Percentiles rank a stretch among this genome's conserved stretches.
phyloP scores from a whole-genome alignment of 1,140 invertebrate species.

The Atta texana region DNA sequence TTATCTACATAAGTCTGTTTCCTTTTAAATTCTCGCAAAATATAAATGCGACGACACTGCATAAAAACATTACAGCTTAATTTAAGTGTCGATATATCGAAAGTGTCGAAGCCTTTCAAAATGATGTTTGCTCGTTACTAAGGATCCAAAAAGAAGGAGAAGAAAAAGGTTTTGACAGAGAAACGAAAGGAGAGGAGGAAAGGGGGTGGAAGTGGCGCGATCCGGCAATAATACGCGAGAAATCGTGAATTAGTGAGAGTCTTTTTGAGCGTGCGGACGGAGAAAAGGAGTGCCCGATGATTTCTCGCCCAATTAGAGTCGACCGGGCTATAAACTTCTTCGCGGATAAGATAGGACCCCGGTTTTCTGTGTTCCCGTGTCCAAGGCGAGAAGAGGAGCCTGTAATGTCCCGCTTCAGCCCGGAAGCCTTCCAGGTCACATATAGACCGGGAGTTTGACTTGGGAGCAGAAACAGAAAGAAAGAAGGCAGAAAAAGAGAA shows the following conservation, averaged over 20 bases:
- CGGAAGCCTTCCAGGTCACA: constrained; percentile 81
- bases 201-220: constrained; percentile 56
- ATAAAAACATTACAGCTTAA: constrained; percentile 42
- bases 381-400: constrained; percentile 60
- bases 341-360: constrained; percentile 85
- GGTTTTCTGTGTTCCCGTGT: constrained; percentile 79
- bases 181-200: not conserved
- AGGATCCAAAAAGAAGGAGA: constrained; percentile 32
- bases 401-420: constrained; percentile 79
- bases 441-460: constrained; percentile 73
- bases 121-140: constrained; percentile 54
- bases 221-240: constrained; percentile 74
- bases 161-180: constrained; percentile 38
- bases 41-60: not conserved
- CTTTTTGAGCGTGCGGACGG: constrained; percentile 81
- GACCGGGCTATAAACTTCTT: constrained; percentile 86
- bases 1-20: not conserved
- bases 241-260: constrained; percentile 83
- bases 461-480: constrained; percentile 33
- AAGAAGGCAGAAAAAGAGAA: not conserved
- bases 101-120: constrained; percentile 44
- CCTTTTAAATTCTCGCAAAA: not conserved
- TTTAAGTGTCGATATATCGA: constrained; percentile 34
- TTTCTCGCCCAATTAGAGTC: constrained; percentile 86
- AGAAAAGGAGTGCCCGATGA: constrained; percentile 85